These are phyloP conservation scores for Climacteris rufus DNA, from an alignment of 2,113 vertebrate species.

Conservation along the genomic window DNA sequence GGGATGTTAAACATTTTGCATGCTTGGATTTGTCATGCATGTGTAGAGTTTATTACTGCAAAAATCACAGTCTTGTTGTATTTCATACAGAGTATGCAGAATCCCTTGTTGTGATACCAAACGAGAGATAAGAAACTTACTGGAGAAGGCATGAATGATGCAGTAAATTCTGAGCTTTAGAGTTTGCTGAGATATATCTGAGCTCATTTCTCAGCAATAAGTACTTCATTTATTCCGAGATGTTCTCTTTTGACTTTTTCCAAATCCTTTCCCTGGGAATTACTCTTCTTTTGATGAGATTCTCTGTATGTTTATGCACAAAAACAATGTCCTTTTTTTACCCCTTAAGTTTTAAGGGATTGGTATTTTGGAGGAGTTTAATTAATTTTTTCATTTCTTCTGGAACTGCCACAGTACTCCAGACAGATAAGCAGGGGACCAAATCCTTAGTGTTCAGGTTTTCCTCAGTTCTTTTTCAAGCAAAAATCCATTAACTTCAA, in stretches of 20 bases:
- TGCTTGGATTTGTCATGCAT: slow-evolving; percentile 79
- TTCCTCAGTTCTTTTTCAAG: slow-evolving; percentile 43
- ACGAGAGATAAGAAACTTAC: slow-evolving; percentile 70
- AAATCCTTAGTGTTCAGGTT: slow-evolving; percentile 21
- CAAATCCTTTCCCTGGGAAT: slow-evolving; percentile 30
- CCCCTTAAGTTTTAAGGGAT: neutral
- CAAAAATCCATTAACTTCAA: slow-evolving; percentile 26
- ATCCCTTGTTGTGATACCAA: slow-evolving; percentile 71
- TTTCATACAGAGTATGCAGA: slow-evolving; percentile 75
- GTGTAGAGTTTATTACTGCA: slow-evolving; percentile 75
- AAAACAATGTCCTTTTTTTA: neutral
- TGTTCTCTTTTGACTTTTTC: slow-evolving; percentile 50
- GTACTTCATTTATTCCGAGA: slow-evolving; percentile 65
- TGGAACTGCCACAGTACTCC: neutral
- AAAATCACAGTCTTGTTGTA: slow-evolving; percentile 68
- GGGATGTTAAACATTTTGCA: slow-evolving; percentile 79
- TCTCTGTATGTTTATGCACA: neutral
- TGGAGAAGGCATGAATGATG: slow-evolving; percentile 53
- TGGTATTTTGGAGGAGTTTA: neutral
- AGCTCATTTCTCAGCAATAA: slow-evolving; percentile 74
- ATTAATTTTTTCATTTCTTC: neutral
- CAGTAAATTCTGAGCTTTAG: slow-evolving; percentile 73
- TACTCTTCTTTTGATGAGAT: slow-evolving; percentile 22
- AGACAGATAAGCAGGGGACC: slow-evolving; percentile 10
- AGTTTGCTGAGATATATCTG: slow-evolving; percentile 59